Evolutionary conservation across 2,113 vertebrate species (phyloP).

Genomic region (Motacilla tschutschensis): DNA sequence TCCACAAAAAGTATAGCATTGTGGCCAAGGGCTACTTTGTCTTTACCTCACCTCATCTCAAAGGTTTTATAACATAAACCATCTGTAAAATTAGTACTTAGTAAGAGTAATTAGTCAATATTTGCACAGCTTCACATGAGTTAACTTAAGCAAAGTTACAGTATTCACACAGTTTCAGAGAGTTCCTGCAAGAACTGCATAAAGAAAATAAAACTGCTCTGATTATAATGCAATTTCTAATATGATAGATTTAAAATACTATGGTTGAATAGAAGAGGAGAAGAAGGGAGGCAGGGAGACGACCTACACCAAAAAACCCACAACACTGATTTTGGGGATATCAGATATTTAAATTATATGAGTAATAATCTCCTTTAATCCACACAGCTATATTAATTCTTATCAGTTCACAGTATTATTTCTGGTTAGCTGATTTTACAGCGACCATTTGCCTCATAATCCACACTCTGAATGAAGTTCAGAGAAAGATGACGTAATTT

Average conservation of each 20-base stretch:
- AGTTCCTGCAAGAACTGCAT: neutral
- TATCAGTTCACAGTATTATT: neutral
- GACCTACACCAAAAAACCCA: fast-evolving
- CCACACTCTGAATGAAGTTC: neutral
- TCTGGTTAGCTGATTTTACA: neutral
- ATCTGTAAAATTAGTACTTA: neutral
- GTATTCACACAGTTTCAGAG: neutral
- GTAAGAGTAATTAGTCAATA: neutral
- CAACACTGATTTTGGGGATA: neutral
- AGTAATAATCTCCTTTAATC: neutral
- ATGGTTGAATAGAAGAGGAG: neutral
- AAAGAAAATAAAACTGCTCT: neutral
- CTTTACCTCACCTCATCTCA: neutral
- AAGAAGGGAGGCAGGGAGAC: fast-evolving
- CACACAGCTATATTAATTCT: neutral
- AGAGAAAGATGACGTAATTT: neutral
- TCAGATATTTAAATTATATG: neutral
- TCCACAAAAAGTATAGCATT: neutral
- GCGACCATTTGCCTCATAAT: neutral
- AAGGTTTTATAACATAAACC: neutral
- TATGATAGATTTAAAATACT: neutral
- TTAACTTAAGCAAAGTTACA: neutral
- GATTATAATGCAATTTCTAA: neutral
- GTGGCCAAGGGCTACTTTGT: neutral
- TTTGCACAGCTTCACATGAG: neutral